These are phyloP conservation scores for Stigmatopora argus DNA, from an alignment of 2,113 vertebrate genomes.

Conservation along the genomic window DNA sequence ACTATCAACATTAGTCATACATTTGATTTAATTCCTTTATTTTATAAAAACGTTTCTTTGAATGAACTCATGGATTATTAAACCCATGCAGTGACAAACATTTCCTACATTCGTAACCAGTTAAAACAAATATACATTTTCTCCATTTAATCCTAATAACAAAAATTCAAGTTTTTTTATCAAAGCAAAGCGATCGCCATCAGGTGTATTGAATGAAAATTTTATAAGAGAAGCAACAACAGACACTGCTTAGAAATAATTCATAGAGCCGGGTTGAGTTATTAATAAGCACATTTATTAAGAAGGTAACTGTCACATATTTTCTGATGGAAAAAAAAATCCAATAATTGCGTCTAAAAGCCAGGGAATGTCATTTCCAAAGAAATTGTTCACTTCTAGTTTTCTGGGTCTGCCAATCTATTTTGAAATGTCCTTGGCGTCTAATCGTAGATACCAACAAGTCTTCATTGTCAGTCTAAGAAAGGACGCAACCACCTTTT, in stretches of 20 bases:
- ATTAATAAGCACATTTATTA: constrained; percentile 56
- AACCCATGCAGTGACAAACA: too few species aligned
- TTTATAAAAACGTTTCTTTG: neutral
- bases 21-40: neutral
- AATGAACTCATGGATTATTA: too few species aligned
- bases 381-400: constrained; percentile 23
- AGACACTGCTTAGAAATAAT: constrained; percentile 7
- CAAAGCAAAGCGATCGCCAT: too few species aligned
- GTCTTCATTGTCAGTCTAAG: constrained; percentile 69
- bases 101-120: too few species aligned
- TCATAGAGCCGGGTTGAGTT: constrained; percentile 40
- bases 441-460: constrained; percentile 53
- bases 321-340: constrained; percentile 16
- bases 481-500: constrained; percentile 92
- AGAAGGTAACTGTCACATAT: constrained; percentile 18
- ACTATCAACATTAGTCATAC: too few species aligned
- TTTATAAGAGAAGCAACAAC: too few species aligned
- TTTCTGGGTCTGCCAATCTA: constrained; percentile 50
- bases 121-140: too few species aligned
- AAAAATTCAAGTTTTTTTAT: too few species aligned
- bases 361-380: constrained; percentile 36
- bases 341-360: constrained; percentile 23
- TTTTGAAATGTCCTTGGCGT: constrained; percentile 46
- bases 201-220: too few species aligned
- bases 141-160: too few species aligned